Percentiles rank a stretch among this genome's conserved stretches.
Conservation (phyloP, 2,888 invertebrate genomes). For the Drosophila tripunctata region DNA sequence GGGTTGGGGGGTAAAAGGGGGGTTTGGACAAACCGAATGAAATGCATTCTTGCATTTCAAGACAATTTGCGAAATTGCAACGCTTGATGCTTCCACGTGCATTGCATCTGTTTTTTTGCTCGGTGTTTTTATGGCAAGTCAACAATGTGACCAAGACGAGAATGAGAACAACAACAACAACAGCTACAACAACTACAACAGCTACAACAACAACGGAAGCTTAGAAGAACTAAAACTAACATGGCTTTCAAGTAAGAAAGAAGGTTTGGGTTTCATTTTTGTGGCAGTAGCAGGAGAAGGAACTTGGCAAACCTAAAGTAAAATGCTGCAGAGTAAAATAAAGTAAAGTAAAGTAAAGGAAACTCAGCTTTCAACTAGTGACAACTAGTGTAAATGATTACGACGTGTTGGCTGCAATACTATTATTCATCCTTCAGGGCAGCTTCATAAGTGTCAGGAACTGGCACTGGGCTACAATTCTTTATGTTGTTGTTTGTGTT, state of each 20-base stretch:
- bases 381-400: slow-evolving; percentile 76
- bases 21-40: slow-evolving; percentile 53
- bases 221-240: slow-evolving; percentile 17
- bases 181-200: neutral
- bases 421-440: slow-evolving; percentile 39
- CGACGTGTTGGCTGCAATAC: slow-evolving; percentile 63
- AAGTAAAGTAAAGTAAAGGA: slow-evolving; percentile 13
- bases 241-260: slow-evolving; percentile 3
- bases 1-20: neutral
- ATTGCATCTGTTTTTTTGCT: slow-evolving; percentile 54
- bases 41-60: slow-evolving; percentile 74
- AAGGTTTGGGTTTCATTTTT: neutral
- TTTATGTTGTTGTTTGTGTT: slow-evolving; percentile 55
- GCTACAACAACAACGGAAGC: neutral
- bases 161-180: slow-evolving; percentile 22
- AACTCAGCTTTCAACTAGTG: slow-evolving; percentile 56
- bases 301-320: slow-evolving; percentile 13
- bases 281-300: neutral
- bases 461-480: slow-evolving; percentile 62
- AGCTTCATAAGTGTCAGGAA: slow-evolving; percentile 68
- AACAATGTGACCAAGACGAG: slow-evolving; percentile 63
- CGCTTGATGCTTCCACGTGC: slow-evolving; percentile 76
- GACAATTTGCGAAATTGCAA: slow-evolving; percentile 76
- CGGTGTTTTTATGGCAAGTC: slow-evolving; percentile 69
- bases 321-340: slow-evolving; percentile 13